Base-by-base conservation (phyloP, 2,797 vertebrate genomes). In the Champsocephalus gunnari region DNA sequence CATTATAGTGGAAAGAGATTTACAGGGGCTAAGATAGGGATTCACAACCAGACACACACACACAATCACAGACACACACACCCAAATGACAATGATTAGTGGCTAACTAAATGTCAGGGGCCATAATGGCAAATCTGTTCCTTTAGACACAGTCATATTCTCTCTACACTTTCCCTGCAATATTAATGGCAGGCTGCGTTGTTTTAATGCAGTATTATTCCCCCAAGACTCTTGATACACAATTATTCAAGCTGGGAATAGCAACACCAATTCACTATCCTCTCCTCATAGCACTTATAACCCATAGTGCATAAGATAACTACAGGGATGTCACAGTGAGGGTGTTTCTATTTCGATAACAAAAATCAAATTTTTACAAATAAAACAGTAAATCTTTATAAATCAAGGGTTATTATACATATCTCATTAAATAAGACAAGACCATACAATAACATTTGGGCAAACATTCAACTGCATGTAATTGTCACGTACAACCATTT, bases 71-170 rank as follows among this genome's bases (percentile, higher is more conserved):
- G 69, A 66, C 71, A 53, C 48, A 71, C 72, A 66, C 71, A 66
- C 51, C 70, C 71, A 79, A 77, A 73, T 59, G 77, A 79, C 83
- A 77, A 82, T 90, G 85, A 91, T 91, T 88, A 88, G 85, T 86
- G 67, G 68, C 83, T 81, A 88, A 82, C 82, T 88, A 93, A 93
- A 91, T 91, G 85, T 89, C 88, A 93, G 74, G 84, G 78, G 82
- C 73, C 85, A 88, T 85, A 80, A 90, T 81, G 77, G 87, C 83
- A 88, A 90, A 91, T 87, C 82, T 87, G 88, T 81, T 90, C 72
- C 88, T 89, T 83, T 80, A 70, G 79, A 87, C 82, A 81, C 82
- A 73, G 81, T 87, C 83, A 57, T 57, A 80, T 87, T 86, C 82
- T 82, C 78, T 69, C 66, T 55, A 58, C 66, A 67, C 65, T 72